Conservation (phyloP, 2,888 invertebrate species). For the Gari tellinella region DNA sequence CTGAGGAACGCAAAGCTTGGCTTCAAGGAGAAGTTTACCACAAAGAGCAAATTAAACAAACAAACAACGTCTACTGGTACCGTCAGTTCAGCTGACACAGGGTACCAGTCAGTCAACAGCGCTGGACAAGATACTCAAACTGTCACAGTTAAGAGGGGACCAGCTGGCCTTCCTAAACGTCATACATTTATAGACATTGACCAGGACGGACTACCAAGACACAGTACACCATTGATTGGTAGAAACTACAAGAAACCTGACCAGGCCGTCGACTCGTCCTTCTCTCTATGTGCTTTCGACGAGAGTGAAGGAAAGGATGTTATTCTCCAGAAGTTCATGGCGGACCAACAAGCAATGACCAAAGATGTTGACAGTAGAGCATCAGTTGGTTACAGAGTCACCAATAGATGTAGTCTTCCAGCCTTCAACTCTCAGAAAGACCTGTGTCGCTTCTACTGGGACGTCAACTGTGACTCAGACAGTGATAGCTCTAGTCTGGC, state of each 20-base stretch:
- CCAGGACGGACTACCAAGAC: constrained; percentile 13
- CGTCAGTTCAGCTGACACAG: constrained; percentile 34
- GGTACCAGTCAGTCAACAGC: not conserved
- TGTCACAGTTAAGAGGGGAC: not conserved
- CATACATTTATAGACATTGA: constrained; percentile 7
- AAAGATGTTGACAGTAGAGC: not conserved
- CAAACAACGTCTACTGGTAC: constrained; percentile 35
- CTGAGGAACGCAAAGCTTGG: constrained; percentile 36
- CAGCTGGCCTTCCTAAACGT: constrained; percentile 1
- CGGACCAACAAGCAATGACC: constrained; percentile 16
- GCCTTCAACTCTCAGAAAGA: constrained; percentile 31
- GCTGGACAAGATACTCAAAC: no score
- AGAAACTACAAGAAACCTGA: constrained; percentile 8
- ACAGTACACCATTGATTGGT: constrained; percentile 43
- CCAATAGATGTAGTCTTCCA: constrained; percentile 19
- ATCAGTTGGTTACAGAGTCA: not conserved
- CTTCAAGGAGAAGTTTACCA: constrained; percentile 26
- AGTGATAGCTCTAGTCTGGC: constrained; percentile 22
- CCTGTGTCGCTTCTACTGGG: constrained; percentile 40
- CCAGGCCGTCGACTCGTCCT: constrained; percentile 17
- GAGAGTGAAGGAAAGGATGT: constrained; percentile 37
- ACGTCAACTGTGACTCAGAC: constrained; percentile 40
- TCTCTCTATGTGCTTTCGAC: constrained; percentile 15
- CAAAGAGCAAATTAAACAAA: constrained; percentile 3
- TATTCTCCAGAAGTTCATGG: constrained; percentile 48